A percentile compares a stretch with the other conserved stretches of the same genome.
phyloP scores from a whole-genome alignment of 2,113 vertebrate genomes.

The Rhinogobius similis region DNA sequence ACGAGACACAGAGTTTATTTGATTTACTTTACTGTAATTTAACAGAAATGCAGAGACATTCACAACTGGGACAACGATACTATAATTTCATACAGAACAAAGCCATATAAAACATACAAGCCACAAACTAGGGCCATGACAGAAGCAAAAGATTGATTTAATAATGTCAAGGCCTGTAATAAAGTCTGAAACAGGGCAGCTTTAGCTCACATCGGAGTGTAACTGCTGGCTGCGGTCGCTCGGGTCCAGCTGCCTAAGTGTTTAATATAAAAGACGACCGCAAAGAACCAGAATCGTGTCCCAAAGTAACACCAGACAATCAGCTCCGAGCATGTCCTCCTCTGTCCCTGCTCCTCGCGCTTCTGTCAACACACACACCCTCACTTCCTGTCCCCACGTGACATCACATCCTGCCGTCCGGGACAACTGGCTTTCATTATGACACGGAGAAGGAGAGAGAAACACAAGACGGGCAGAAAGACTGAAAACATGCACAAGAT shows the following conservation, averaged over 20 bases:
- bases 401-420: conserved; percentile 67
- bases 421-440: conserved; percentile 70
- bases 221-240: conserved; percentile 32
- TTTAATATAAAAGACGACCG: conserved; percentile 54
- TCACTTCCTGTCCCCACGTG: conserved; percentile 61
- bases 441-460: conserved; percentile 7
- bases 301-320: conserved; percentile 17
- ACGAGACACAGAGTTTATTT: too few species aligned
- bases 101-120: neutral
- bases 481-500: too few species aligned
- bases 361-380: conserved; percentile 46
- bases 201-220: conserved; percentile 35
- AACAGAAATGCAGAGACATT: neutral
- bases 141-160: conserved; percentile 19
- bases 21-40: neutral
- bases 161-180: conserved; percentile 32
- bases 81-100: neutral
- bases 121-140: conserved; percentile 9
- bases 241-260: conserved; percentile 54
- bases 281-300: conserved; percentile 35
- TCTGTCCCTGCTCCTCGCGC: conserved; percentile 24
- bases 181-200: conserved; percentile 34
- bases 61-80: neutral
- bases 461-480: neutral
- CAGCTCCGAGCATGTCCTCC: conserved; percentile 24